Base-by-base conservation (phyloP, 2,113 vertebrate genomes). In the Myodes glareolus region DNA sequence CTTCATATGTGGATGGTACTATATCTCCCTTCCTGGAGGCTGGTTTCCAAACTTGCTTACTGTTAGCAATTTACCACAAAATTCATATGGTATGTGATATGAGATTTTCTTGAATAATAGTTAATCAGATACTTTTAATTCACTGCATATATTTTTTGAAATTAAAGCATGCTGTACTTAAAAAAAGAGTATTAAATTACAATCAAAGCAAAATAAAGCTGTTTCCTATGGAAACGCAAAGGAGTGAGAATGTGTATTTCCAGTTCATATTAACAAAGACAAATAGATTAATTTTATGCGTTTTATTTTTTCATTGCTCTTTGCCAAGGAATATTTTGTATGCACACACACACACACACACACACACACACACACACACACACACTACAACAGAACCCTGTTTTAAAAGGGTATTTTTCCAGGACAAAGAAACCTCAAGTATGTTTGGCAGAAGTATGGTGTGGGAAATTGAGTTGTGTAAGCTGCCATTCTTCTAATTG, bases 51-150 rank as follows among this genome's bases (percentile, higher is more conserved):
- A 93, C 92, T 96, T 95, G 58, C 77, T 97, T 70, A 67, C 92
- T 92, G 78, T 75, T 97, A 97, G 89, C 91, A 96, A 95, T 94
- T 96, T 92, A 93, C 39, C 78, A 95, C 96, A 95, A 95, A 96
- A 94, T 95, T 96, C 80, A 84, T 95, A 94, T 92, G 97, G 65
- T 68, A 61, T 96, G 65, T 93, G 95, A 94, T 73, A 84, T 75
- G 87, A 95, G 75, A 88, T 92, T 96, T 95, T 93, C 95, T 94
- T 58, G 61, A 88, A 97, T 55, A 92, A 90, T 55, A 96, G 82
- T 82, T 96, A 94, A 97, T 96, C 88, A 95, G 88, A 94, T 98
- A 95, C 78, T 88, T 97, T 97, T 96, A 97, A 97, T 96, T 97
- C 47, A 96, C 33, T 96, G 95, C 90, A 96, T 96, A 96, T 12